Conservation (phyloP, 2,797 vertebrate species). For the Pseudomugil tenellus region DNA sequence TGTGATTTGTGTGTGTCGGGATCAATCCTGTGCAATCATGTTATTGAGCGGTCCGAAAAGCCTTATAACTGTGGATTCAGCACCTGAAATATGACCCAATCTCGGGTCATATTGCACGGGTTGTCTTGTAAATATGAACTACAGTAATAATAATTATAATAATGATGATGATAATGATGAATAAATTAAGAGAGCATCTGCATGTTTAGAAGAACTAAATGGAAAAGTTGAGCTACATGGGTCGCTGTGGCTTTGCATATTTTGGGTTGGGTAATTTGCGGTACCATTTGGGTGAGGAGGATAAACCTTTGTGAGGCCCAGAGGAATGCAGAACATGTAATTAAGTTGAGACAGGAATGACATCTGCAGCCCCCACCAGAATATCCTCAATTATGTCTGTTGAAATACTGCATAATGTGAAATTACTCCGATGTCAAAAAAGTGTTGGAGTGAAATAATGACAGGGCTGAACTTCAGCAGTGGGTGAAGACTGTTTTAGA, state of each 20-base stretch:
- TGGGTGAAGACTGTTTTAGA: slow-evolving; percentile 47
- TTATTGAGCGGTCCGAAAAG: background rate
- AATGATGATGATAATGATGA: too few species aligned
- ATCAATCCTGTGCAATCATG: too few species aligned
- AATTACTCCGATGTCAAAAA: slow-evolving; percentile 46
- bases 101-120: too few species aligned
- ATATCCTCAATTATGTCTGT: slow-evolving; percentile 73
- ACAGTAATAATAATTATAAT: too few species aligned
- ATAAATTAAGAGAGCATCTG: slow-evolving; percentile 12
- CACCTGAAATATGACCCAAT: background rate
- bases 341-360: slow-evolving; percentile 70
- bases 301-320: slow-evolving; percentile 67
- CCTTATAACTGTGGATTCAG: background rate
- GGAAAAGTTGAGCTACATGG: slow-evolving; percentile 59
- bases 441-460: slow-evolving; percentile 52
- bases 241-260: slow-evolving; percentile 72
- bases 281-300: slow-evolving; percentile 71
- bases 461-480: slow-evolving; percentile 31
- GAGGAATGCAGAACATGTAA: slow-evolving; percentile 70
- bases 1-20: background rate
- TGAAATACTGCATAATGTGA: slow-evolving; percentile 59
- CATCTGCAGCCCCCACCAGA: slow-evolving; percentile 64
- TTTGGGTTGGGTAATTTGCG: slow-evolving; percentile 74
- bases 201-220: slow-evolving; percentile 32
- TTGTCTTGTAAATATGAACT: too few species aligned